These are phyloP conservation scores for Euzetes globulus DNA, from an alignment of 2,888 invertebrate genomes.

Conservation along the genomic window DNA sequence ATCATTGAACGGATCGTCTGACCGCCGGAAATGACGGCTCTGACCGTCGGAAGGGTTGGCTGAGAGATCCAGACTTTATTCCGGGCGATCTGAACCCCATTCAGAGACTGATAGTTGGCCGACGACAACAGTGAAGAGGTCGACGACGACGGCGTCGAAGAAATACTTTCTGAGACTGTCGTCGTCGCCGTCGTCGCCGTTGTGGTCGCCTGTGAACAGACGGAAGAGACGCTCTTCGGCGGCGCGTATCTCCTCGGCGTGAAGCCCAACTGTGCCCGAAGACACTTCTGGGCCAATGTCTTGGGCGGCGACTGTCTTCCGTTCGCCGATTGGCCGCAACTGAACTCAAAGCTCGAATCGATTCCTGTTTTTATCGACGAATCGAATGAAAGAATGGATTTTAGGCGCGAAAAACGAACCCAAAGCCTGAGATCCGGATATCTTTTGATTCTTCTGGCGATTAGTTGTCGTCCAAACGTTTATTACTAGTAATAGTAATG, in stretches of 20 bases:
- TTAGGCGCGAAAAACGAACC: neutral
- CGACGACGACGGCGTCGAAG: constrained; percentile 1
- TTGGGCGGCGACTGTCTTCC: neutral
- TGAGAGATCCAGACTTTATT: constrained; percentile 35
- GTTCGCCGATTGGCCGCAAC: no score
- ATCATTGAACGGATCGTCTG: constrained; percentile 23
- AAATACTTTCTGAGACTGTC: no score
- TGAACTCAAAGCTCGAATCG: neutral
- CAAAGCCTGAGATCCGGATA: neutral
- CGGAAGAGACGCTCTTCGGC: no score
- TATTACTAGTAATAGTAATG: constrained; percentile 38
- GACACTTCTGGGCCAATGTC: neutral
- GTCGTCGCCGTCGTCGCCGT: no score
- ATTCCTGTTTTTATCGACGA: no score
- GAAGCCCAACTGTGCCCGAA: neutral
- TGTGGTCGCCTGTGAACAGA: no score
- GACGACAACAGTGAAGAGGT: neutral
- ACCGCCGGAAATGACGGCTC: neutral
- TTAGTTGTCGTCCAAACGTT: constrained; percentile 41
- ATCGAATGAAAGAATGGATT: no score
- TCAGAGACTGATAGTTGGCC: neutral
- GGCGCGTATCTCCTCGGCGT: neutral
- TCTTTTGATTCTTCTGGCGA: constrained; percentile 35
- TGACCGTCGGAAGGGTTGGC: constrained; percentile 13
- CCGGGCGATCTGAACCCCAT: neutral